Evolutionary conservation across 2,888 invertebrate genomes (phyloP), one percentile per base, ranked within the genome.

Genomic region (Zaprionus bogoriensis): DNA sequence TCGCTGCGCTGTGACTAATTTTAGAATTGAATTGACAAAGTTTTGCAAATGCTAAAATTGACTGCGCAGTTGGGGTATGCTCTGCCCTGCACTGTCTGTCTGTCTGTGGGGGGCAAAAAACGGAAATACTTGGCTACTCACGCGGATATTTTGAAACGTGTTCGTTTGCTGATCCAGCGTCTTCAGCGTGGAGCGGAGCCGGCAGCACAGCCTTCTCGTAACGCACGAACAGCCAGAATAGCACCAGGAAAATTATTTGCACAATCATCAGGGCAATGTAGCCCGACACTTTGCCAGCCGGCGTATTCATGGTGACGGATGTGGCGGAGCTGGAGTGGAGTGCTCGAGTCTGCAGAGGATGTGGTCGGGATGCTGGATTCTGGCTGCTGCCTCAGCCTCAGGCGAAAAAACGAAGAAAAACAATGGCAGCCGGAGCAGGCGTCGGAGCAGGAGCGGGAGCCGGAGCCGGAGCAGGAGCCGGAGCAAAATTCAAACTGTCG

Each of bases 221-320:
- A 80, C 92, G 91, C 89, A 92, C 91, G 88, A 92, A 89, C 82
- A 91, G 77, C 83, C 92, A 92, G 89, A 92, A 92, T 78, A 92
- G 84, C 71, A 91, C 90, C 73, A 92, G 89, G 76, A 93, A 86
- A 75, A 92, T 84, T 87, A 92, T 89, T 90, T 93, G 92, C 77
- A 92, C 88, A 76, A 90, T 83, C 81, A 92, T 89, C 68, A 92
- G 90, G 77, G 89, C 88, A 68, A 92, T 77, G 88, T 91, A 91
- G 67, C 91, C 91, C 64, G 90, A 87, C 80, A 89, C 87, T 81
- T 89, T 89, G 50, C 83, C 66, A 47, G 79, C 80, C 52, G 89
- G 77, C 55, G 90, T 85, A 81, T 91, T 89, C 91, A 91, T 91
- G 77, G 76, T 76, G 72, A 41, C n/a, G n/a, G n/a, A n/a, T n/a